Conservation (phyloP, 2,113 vertebrate genomes). For the Otis tarda region DNA sequence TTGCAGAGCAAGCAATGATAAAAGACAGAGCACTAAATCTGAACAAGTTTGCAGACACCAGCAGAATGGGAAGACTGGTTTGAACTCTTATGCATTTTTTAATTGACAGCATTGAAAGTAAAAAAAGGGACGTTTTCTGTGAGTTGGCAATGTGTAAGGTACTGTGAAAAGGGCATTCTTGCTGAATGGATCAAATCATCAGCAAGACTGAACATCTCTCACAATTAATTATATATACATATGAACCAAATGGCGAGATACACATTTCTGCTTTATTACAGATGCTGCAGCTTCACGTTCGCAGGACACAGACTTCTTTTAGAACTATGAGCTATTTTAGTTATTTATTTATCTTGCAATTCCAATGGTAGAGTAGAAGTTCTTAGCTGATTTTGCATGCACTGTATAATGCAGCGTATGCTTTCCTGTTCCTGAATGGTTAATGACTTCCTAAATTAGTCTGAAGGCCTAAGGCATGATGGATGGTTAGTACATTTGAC, state of each 20-base stretch:
- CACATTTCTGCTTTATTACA: background rate
- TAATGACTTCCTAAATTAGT: slow-evolving; percentile 70
- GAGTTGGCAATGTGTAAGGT: background rate
- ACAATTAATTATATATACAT: background rate
- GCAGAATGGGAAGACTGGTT: background rate
- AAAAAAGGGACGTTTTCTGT: background rate
- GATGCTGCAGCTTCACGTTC: background rate
- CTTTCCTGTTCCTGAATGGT: slow-evolving; percentile 38
- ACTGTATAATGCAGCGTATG: background rate
- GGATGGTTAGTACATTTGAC: slow-evolving; percentile 57
- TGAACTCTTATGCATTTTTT: background rate
- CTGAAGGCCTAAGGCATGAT: slow-evolving; percentile 61
- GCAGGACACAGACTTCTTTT: background rate
- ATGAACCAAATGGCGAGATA: background rate
- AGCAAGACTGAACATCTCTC: background rate
- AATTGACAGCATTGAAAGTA: background rate
- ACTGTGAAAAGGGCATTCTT: slow-evolving; percentile 7
- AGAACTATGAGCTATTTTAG: background rate
- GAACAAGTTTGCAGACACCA: background rate
- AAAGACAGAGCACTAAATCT: background rate
- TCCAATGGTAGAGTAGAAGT: background rate
- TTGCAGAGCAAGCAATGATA: background rate
- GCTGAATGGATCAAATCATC: slow-evolving; percentile 34
- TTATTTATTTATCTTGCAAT: background rate
- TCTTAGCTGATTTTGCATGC: slow-evolving; percentile 52